Evolutionary conservation across 2,888 invertebrate genomes (phyloP).

Genomic region (Agonum fuliginosum): DNA sequence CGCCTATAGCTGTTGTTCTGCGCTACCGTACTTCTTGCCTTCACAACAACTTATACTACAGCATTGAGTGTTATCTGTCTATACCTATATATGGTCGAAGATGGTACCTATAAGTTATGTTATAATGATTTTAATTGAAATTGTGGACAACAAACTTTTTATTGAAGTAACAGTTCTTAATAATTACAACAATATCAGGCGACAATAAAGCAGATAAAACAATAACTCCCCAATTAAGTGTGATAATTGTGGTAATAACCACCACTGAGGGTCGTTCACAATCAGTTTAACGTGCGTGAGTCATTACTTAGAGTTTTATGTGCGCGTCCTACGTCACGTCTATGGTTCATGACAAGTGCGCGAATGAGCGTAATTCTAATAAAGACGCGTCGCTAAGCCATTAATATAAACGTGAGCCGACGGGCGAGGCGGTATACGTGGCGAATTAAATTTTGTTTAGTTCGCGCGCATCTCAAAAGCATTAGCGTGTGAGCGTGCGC

Average conservation of each 20-base stretch:
- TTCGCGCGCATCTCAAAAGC: not conserved
- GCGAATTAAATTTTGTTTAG: conserved; percentile 46
- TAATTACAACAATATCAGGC: too few relatives aligned
- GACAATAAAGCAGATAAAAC: conserved; percentile 4
- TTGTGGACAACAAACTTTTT: too few relatives aligned
- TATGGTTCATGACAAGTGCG: conserved; percentile 2
- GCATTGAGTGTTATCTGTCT: too few relatives aligned
- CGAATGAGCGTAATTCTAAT: conserved; percentile 19
- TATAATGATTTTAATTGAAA: too few relatives aligned
- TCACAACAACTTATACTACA: too few relatives aligned
- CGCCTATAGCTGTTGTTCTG: too few relatives aligned
- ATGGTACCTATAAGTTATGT: too few relatives aligned
- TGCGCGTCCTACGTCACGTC: conserved; percentile 2
- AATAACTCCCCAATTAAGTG: conserved; percentile 3
- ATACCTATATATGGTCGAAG: too few relatives aligned
- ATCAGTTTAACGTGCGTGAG: conserved; percentile 37
- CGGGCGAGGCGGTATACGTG: conserved; percentile 16
- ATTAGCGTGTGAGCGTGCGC: not conserved
- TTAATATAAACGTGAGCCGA: conserved; percentile 32
- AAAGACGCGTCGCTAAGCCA: conserved; percentile 28
- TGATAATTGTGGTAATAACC: conserved; percentile 13
- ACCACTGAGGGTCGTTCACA: conserved; percentile 17
- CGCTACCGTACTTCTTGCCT: too few relatives aligned
- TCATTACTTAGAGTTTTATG: conserved; percentile 31
- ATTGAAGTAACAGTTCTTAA: too few relatives aligned